A percentile compares a stretch with the other conserved stretches of the same genome.
Conservation (phyloP, 1,140 invertebrate species). For the Lutraria rhynchaena region DNA sequence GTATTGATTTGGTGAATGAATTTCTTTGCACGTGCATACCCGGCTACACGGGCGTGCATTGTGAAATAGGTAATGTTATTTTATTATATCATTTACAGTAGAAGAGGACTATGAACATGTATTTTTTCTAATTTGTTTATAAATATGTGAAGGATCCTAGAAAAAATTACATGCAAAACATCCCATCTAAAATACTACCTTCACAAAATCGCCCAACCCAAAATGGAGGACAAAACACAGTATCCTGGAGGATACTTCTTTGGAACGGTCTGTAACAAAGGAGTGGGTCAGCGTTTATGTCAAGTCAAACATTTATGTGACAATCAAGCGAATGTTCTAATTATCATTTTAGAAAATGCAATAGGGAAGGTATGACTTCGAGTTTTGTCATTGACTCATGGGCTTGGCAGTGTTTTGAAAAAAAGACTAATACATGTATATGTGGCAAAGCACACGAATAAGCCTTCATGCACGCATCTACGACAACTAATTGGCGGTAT, state of each 20-base stretch:
- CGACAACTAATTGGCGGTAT: no score
- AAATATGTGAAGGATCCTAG: not conserved
- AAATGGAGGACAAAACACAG: not conserved
- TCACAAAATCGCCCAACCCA: not conserved
- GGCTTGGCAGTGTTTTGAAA: no score
- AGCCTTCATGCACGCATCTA: no score
- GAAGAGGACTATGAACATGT: not conserved
- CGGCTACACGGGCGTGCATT: constrained; percentile 11
- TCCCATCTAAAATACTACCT: not conserved
- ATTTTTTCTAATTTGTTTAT: not conserved
- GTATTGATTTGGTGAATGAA: not conserved
- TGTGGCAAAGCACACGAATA: no score
- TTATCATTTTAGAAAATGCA: no score
- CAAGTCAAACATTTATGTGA: no score
- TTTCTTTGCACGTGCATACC: not conserved
- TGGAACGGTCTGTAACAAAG: no score
- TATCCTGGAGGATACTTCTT: not conserved
- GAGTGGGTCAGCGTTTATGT: no score
- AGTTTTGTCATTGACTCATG: no score
- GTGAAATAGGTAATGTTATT: constrained; percentile 18
- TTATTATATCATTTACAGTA: not conserved
- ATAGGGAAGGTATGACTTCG: no score
- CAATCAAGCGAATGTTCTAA: no score
- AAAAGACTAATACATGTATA: no score
- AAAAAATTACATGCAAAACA: not conserved